Conservation (phyloP, 2,113 vertebrate genomes). For the Labeo rohita region DNA sequence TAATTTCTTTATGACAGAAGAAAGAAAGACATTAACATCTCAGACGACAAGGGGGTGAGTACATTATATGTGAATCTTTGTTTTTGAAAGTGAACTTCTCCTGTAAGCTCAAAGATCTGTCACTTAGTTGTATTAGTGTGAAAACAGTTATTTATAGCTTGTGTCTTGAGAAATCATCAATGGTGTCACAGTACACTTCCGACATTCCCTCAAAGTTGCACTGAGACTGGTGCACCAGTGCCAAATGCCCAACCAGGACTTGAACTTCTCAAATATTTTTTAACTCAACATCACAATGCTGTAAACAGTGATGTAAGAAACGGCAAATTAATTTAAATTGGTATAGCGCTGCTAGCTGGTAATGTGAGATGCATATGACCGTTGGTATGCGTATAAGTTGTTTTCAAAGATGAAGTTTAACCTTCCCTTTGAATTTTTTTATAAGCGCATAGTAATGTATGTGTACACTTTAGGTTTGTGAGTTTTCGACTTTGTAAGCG, state of each 20-base stretch:
- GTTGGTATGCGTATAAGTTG: not conserved
- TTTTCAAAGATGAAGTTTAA: not conserved
- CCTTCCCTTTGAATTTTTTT: not conserved
- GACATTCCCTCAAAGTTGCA: slow-evolving; percentile 43
- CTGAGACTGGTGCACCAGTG: not conserved
- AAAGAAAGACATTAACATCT: no score
- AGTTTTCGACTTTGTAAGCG: slow-evolving; percentile 9
- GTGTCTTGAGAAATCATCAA: slow-evolving; percentile 10
- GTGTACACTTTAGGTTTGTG: not conserved
- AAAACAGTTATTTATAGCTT: slow-evolving; percentile 53
- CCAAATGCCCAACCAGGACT: slow-evolving; percentile 23
- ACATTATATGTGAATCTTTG: no score
- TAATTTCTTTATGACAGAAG: no score
- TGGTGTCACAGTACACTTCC: slow-evolving; percentile 53
- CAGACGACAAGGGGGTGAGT: no score
- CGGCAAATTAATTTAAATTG: not conserved
- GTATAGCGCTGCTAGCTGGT: not conserved
- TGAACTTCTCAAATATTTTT: slow-evolving; percentile 24
- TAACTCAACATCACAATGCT: not conserved
- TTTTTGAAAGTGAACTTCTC: no score
- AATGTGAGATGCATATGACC: no score
- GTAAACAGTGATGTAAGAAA: not conserved
- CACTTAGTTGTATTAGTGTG: not conserved
- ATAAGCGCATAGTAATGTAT: not conserved
- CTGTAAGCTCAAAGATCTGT: not conserved